Conservation (phyloP, 2,113 vertebrate genomes). For the Tylochromis polylepis region DNA sequence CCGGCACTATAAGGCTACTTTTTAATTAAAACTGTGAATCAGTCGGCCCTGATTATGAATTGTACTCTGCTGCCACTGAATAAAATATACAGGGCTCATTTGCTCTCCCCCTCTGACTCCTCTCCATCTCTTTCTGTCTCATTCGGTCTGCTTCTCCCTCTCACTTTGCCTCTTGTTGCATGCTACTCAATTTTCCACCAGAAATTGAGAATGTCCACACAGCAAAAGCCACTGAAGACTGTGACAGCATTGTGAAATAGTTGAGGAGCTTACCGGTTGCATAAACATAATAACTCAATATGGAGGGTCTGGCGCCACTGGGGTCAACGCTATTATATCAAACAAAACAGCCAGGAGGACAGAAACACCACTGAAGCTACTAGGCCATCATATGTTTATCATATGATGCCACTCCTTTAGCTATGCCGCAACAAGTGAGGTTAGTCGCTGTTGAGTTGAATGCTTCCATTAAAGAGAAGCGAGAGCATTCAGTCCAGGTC, state of each 20-base stretch:
- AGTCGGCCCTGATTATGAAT: constrained; percentile 71
- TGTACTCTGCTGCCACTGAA: constrained; percentile 61
- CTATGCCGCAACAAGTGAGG: constrained; percentile 13
- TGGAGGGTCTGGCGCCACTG: constrained; percentile 25
- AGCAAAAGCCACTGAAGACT: constrained; percentile 10
- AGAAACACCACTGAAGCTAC: not conserved
- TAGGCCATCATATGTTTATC: constrained; percentile 1
- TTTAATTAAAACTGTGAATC: constrained; percentile 78
- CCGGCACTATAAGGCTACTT: constrained; percentile 58
- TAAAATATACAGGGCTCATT: constrained; percentile 63
- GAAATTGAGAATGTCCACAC: constrained; percentile 25
- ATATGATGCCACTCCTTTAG: not conserved
- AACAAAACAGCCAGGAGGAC: constrained; percentile 37
- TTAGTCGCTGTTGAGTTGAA: not conserved
- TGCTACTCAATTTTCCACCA: constrained; percentile 21
- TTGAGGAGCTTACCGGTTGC: constrained; percentile 53
- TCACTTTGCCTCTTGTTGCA: not conserved
- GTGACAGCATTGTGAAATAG: constrained; percentile 38
- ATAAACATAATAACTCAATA: constrained; percentile 62
- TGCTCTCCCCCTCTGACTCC: constrained; percentile 1
- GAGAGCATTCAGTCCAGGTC: not conserved
- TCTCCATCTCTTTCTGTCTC: constrained; percentile 6
- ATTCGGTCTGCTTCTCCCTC: not conserved
- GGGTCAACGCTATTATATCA: constrained; percentile 61
- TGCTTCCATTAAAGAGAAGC: not conserved